Percentiles rank a stretch among this genome's conserved stretches.
These are phyloP conservation scores for Elysia crispata DNA, from an alignment of 2,888 invertebrate species.

Conservation along the genomic window DNA sequence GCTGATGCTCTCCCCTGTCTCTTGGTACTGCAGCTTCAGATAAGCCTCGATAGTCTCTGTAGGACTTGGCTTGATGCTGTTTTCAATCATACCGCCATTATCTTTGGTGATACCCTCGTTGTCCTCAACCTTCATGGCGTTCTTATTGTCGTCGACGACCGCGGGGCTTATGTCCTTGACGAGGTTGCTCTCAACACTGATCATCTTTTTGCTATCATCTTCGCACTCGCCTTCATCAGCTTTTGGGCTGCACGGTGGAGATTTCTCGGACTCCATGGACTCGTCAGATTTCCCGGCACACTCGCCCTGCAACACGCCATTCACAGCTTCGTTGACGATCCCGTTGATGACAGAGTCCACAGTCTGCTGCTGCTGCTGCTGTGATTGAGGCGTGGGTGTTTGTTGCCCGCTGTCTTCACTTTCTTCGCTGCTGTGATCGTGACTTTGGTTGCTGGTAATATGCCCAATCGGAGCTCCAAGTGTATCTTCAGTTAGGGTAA, in stretches of 20 bases:
- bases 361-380: background rate
- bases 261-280: background rate
- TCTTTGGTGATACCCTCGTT: background rate
- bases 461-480: too few relatives aligned
- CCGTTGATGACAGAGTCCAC: background rate
- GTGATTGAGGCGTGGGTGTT: too few relatives aligned
- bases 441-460: too few relatives aligned
- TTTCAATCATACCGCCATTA: background rate
- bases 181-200: background rate
- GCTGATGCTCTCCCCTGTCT: background rate
- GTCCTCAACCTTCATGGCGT: background rate
- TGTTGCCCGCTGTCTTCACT: too few relatives aligned
- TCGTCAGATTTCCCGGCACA: background rate
- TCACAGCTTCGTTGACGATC: background rate
- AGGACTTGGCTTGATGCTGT: background rate
- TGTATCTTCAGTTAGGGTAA: too few relatives aligned
- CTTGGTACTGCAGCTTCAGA: constrained; percentile 36
- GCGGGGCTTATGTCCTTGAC: background rate
- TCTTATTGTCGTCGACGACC: background rate
- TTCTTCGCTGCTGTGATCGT: too few relatives aligned
- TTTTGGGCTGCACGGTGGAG: background rate
- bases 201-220: background rate
- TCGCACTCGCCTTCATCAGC: background rate
- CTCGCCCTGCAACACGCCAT: background rate
- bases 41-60: constrained; percentile 38